Conservation (phyloP, 2,113 vertebrate genomes). For the Abramis brama region DNA sequence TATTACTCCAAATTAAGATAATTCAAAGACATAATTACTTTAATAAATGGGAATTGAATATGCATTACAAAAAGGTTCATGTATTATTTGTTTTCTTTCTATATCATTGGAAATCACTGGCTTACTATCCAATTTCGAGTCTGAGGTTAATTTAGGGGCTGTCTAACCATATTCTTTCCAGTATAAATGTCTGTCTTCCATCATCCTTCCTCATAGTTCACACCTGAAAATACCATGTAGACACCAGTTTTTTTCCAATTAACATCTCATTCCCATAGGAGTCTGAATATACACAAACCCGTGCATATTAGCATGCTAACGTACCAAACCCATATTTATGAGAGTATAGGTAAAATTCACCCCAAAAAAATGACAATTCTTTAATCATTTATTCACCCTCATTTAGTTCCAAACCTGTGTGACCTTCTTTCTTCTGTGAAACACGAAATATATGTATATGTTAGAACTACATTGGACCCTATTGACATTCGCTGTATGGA, state of each 20-base stretch:
- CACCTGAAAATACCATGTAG: constrained; percentile 82
- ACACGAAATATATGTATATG: not conserved
- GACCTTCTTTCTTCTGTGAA: not conserved
- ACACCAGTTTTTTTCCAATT: constrained; percentile 82
- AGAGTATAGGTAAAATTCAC: not conserved
- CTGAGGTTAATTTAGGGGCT: not conserved
- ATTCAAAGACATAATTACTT: not conserved
- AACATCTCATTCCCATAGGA: constrained; percentile 78
- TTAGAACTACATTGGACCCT: not conserved
- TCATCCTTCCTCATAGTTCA: constrained; percentile 73
- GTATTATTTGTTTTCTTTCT: not conserved
- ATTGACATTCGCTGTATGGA: not conserved
- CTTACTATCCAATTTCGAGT: not conserved
- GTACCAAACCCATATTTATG: constrained; percentile 1
- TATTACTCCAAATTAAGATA: not conserved
- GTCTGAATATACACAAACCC: not conserved
- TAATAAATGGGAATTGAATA: not conserved
- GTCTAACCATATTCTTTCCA: too few species aligned
- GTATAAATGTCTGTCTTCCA: not conserved
- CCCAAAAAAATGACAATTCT: not conserved
- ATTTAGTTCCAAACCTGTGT: not conserved
- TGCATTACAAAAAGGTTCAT: not conserved
- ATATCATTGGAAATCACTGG: not conserved
- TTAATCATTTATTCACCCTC: not conserved
- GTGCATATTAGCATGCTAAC: constrained; percentile 26